Percentiles rank a stretch among this genome's conserved stretches.
phyloP scores from a whole-genome alignment of 2,797 vertebrate species.

The Lepidocolaptes lacrymiger region DNA sequence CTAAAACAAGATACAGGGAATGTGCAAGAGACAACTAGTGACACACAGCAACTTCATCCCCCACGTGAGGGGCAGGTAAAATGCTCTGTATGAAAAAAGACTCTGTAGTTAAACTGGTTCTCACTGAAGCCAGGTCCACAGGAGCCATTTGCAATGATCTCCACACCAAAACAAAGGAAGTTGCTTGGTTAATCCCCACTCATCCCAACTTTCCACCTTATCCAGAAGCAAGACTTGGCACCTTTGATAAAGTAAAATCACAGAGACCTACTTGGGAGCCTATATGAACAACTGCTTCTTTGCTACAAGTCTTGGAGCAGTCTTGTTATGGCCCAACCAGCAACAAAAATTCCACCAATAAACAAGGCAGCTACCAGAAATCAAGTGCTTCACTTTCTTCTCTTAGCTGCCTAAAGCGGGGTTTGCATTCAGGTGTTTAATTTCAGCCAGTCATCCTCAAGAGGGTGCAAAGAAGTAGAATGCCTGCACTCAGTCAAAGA shows the following conservation, averaged over 20 bases:
- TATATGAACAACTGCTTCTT: not conserved
- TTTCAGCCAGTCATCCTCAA: not conserved
- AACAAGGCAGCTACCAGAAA: not conserved
- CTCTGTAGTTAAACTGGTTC: not conserved
- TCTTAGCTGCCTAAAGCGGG: not conserved
- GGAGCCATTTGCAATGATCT: not conserved
- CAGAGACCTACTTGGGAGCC: not conserved
- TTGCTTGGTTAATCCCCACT: not conserved
- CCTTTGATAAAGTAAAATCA: not conserved
- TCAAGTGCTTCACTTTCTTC: not conserved
- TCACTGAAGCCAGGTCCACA: not conserved
- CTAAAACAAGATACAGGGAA: not conserved
- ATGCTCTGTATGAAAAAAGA: not conserved
- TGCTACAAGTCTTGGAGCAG: not conserved
- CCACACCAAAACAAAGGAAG: not conserved
- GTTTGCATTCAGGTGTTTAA: not conserved
- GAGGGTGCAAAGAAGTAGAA: not conserved
- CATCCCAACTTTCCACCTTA: not conserved
- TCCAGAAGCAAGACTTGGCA: not conserved
- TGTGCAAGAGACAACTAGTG: accelerated
- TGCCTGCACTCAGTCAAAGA: not conserved
- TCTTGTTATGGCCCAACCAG: not conserved
- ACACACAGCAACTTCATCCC: not conserved
- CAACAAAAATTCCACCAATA: not conserved
- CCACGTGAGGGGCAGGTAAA: not conserved